Base-by-base conservation (phyloP, 2,797 vertebrate genomes). In the Pangasius larnaudii region DNA sequence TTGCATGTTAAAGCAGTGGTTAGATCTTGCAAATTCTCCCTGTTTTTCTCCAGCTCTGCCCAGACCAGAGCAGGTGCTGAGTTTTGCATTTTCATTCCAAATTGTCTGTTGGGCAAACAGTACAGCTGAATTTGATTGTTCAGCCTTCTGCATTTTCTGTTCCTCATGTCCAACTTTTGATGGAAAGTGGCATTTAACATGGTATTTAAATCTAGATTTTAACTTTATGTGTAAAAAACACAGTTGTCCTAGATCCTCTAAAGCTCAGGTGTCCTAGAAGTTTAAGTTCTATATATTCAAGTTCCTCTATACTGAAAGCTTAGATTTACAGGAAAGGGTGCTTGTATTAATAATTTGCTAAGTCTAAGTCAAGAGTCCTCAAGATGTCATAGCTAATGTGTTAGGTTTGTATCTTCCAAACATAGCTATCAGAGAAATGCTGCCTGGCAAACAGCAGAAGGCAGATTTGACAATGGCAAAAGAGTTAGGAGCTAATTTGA, bases 1-100 rank as follows among this genome's bases (percentile, higher is more conserved):
- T 88, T 87, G 84, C 86, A 89, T 90, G 86, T 85, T 90, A 91
- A 92, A 91, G 36, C 84, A 63, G 82, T 67, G 89, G 85, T 86
- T 63, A 63, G 79, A 79, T 6, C 14, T 16, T 83, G 56, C 42
- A 91, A 89, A 90, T 74, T 56, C 18, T 56, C 16, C 59, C 67
- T 19, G 46, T 24, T 56, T 79, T 71, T 89, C 59, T 56, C 61
- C 49, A 87, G 51, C 13, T 39, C 72, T 72, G 88, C 18, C 10
- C 11, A 33, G 22, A 69, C 16, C 39, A 69, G 36, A 51, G 39
- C 89, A 81, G 49, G 67, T 80, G 56, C 59, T 39, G 36, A 65
- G 59, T 30, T 84, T 84, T 86, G 59, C 46, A 69, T 89, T 30
- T 39, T 89, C 9, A 14, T 75, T 74, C 22, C 24, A 53, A 61